Evolutionary conservation across 2,888 invertebrate species (phyloP).

Genomic region (Tyria jacobaeae): DNA sequence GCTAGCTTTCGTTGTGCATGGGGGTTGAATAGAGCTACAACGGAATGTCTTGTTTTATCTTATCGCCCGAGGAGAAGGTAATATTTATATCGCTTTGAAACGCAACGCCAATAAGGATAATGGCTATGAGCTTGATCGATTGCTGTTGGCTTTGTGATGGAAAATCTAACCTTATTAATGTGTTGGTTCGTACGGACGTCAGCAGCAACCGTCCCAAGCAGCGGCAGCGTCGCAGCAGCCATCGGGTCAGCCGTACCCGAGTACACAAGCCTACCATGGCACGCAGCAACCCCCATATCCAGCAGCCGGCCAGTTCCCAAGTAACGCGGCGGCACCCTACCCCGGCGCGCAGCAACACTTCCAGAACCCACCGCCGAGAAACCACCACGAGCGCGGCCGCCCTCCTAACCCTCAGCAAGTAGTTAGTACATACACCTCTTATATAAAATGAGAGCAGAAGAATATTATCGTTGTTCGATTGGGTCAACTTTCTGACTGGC

Average conservation of each 20-base stretch:
- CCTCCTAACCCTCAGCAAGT: conserved; percentile 84
- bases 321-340: conserved; percentile 77
- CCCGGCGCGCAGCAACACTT: conserved; percentile 76
- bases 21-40: conserved; percentile 82
- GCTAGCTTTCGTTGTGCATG: conserved; percentile 87
- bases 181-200: conserved; percentile 87
- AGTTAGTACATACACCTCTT: conserved; percentile 26
- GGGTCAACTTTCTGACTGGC: background rate
- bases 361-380: conserved; percentile 83
- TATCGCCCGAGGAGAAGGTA: conserved; percentile 77
- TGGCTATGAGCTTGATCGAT: conserved; percentile 82
- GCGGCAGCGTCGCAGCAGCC: conserved; percentile 84
- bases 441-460: too few species aligned
- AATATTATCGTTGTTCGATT: too few species aligned
- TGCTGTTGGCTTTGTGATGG: conserved; percentile 84
- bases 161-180: conserved; percentile 87
- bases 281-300: conserved; percentile 85
- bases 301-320: conserved; percentile 83
- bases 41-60: conserved; percentile 78
- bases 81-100: conserved; percentile 80
- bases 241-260: conserved; percentile 84
- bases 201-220: conserved; percentile 87
- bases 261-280: conserved; percentile 85
- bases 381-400: conserved; percentile 84
- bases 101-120: conserved; percentile 76